Conservation (phyloP, 2,797 vertebrate genomes). For the Aeoliscus strigatus region DNA sequence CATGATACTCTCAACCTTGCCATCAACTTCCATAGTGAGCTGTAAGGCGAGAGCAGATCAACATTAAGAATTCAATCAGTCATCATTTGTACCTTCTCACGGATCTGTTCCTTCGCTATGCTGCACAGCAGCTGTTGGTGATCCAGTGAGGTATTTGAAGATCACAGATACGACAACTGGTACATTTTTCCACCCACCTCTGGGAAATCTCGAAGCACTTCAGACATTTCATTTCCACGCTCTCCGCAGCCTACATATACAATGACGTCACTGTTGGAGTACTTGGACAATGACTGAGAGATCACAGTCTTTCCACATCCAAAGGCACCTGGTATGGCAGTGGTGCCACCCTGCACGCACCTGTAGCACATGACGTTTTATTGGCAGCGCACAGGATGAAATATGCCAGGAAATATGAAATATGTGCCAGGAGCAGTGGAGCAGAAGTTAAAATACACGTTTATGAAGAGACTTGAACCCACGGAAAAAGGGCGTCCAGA, state of each 20-base stretch:
- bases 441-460: too few relatives aligned
- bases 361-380: conserved; percentile 53
- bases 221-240: conserved; percentile 98
- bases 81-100: neutral
- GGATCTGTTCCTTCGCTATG: neutral
- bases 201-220: conserved; percentile 90
- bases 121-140: neutral
- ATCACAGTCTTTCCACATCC: conserved; percentile 99
- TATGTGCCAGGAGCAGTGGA: neutral
- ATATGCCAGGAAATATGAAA: neutral
- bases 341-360: conserved; percentile 98
- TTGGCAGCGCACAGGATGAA: neutral
- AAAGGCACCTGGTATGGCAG: conserved; percentile 95
- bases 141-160: neutral
- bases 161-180: neutral
- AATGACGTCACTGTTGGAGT: conserved; percentile 98
- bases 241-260: conserved; percentile 97
- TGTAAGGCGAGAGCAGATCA: conserved; percentile 45
- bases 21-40: conserved; percentile 98
- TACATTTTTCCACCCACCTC: conserved; percentile 59
- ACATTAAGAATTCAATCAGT: neutral
- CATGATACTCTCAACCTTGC: conserved; percentile 97
- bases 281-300: conserved; percentile 96
- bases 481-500: conserved; percentile 91
- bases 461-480: conserved; percentile 48